These are phyloP conservation scores for Drosophila cognata DNA, from an alignment of 2,888 invertebrate genomes.

Conservation along the genomic window DNA sequence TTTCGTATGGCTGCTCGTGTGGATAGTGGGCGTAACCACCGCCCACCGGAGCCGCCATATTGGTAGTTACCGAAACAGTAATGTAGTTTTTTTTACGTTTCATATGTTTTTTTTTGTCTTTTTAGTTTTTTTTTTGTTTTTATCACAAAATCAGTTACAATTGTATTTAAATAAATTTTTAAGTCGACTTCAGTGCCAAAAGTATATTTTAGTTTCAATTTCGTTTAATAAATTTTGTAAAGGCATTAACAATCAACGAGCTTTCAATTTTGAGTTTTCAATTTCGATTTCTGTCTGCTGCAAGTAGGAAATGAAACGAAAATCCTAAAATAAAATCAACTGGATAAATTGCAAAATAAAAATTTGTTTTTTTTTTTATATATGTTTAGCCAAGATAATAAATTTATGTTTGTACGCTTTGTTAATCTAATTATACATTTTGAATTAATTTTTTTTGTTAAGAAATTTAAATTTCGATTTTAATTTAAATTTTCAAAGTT, in stretches of 20 bases:
- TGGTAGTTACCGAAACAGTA: conserved; percentile 81
- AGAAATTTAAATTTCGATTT: conserved; percentile 37
- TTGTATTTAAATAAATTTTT: conserved; percentile 82
- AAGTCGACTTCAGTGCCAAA: conserved; percentile 62
- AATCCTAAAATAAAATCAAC: conserved; percentile 40
- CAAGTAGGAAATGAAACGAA: conserved; percentile 41
- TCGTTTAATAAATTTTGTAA: conserved; percentile 78
- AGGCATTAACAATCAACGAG: conserved; percentile 84
- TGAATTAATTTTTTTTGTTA: conserved; percentile 16
- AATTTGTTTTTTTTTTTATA: conserved; percentile 4
- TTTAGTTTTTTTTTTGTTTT: conserved; percentile 64
- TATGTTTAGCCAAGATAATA: conserved; percentile 36
- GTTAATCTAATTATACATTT: conserved; percentile 59
- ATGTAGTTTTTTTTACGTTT: conserved; percentile 57
- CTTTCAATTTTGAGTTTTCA: conserved; percentile 64
- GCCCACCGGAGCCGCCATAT: conserved; percentile 56
- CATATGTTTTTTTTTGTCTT: conserved; percentile 76
- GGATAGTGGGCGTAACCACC: conserved; percentile 32
- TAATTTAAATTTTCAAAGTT: conserved; percentile 34
- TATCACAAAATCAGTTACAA: conserved; percentile 86
- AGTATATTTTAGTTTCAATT: conserved; percentile 35
- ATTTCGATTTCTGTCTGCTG: conserved; percentile 70
- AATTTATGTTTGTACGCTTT: conserved; percentile 57
- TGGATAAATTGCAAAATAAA: conserved; percentile 32
- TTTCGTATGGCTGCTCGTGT: conserved; percentile 71